Conservation (phyloP, 2,797 vertebrate species). For the Phataginus tetradactyla region DNA sequence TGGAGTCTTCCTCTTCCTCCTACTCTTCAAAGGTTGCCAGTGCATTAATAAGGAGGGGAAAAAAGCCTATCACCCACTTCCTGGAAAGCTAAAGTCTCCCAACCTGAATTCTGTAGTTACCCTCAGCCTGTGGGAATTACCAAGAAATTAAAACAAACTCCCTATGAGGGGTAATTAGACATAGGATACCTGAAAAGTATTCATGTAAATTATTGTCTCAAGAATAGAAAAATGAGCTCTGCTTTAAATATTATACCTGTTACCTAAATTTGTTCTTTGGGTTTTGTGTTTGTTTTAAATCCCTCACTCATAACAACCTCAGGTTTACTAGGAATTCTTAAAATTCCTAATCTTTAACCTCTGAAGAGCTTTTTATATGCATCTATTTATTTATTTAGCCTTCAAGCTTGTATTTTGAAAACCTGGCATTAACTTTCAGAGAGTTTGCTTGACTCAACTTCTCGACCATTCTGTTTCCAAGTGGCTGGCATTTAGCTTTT, state of each 20-base stretch:
- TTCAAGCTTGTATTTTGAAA: constrained; percentile 46
- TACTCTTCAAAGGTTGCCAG: not conserved
- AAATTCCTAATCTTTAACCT: constrained; percentile 48
- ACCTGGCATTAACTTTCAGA: not conserved
- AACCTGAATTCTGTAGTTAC: not conserved
- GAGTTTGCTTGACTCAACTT: not conserved
- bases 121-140: not conserved
- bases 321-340: constrained; percentile 33
- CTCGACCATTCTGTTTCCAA: constrained; percentile 18
- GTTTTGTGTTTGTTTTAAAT: constrained; percentile 33
- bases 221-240: constrained; percentile 13
- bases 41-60: not conserved
- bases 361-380: not conserved
- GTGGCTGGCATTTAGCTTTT: constrained; percentile 39
- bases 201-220: not conserved
- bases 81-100: not conserved
- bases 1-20: not conserved
- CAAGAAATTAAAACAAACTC: not conserved
- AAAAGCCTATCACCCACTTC: not conserved
- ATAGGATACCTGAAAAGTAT: not conserved
- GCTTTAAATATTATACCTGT: not conserved
- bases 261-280: constrained; percentile 4
- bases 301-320: not conserved
- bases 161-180: not conserved
- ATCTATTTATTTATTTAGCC: not conserved